A percentile compares a stretch with the other conserved stretches of the same genome.
Conservation (phyloP, 1,140 invertebrate genomes). For the Drosophila ambigua region DNA sequence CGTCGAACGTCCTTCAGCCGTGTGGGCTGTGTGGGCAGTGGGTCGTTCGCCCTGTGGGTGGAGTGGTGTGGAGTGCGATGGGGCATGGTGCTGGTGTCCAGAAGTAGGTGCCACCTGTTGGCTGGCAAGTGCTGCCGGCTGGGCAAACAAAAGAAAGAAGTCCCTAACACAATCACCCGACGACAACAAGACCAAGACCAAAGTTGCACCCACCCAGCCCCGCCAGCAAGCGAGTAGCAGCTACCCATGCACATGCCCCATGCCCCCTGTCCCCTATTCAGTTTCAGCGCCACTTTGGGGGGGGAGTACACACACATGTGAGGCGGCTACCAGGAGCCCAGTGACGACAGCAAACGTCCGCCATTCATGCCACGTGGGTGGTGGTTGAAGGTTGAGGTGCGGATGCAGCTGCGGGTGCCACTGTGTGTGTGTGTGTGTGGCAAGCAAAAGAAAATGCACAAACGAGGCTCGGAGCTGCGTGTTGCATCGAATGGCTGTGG, state of each 20-base stretch:
- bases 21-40: constrained; percentile 16
- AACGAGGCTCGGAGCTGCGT: constrained; percentile 13
- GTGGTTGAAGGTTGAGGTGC: not conserved
- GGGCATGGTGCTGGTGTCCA: constrained; percentile 49
- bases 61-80: constrained; percentile 7
- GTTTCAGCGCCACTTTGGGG: not conserved
- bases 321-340: constrained; percentile 45
- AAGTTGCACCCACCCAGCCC: constrained; percentile 4
- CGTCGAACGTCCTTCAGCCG: constrained; percentile 66
- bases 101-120: constrained; percentile 72
- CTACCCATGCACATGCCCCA: not conserved
- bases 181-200: constrained; percentile 61
- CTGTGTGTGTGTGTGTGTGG: not conserved
- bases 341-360: constrained; percentile 25
- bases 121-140: constrained; percentile 5
- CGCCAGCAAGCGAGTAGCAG: not conserved
- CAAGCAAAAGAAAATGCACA: constrained; percentile 34
- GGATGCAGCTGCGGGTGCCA: no score
- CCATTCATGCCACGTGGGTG: constrained; percentile 7
- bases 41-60: constrained; percentile 14
- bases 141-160: constrained; percentile 65
- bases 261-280: no score
- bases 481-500: no score
- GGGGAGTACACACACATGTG: constrained; percentile 3
- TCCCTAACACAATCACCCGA: constrained; percentile 38